These are phyloP conservation scores for Chironex yamaguchii DNA, from an alignment of 30 jellyfish, hydroid and myxozoan genomes.

Conservation along the genomic window DNA sequence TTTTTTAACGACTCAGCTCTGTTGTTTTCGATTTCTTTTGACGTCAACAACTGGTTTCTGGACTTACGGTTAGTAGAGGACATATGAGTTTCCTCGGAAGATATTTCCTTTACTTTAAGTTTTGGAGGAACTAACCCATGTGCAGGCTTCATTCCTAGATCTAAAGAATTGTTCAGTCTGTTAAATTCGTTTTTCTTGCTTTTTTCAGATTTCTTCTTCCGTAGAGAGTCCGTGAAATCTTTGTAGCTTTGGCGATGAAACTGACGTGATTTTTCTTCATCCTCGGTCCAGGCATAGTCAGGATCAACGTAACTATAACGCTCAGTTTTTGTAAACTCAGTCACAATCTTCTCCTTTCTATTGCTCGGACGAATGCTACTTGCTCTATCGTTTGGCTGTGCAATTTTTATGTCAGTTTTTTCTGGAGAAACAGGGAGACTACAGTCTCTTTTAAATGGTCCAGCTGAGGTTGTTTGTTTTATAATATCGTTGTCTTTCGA, in stretches of 20 bases:
- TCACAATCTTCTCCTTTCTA: conserved; percentile 68
- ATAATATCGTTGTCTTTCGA: conserved; percentile 36
- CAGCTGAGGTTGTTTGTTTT: not conserved
- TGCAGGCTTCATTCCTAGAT: conserved; percentile 60
- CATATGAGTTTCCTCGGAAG: not conserved
- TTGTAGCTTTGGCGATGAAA: conserved; percentile 65
- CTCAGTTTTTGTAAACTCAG: conserved; percentile 75
- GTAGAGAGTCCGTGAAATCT: conserved; percentile 43
- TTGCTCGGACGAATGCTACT: conserved; percentile 88
- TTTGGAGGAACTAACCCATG: conserved; percentile 58
- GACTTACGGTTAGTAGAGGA: not conserved
- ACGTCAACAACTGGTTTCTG: not conserved
- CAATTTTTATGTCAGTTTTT: conserved; percentile 1
- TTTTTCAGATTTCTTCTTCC: conserved; percentile 18
- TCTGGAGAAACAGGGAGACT: not conserved
- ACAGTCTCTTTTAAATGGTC: conserved; percentile 38
- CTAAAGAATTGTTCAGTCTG: conserved; percentile 8
- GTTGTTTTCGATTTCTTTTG: conserved; percentile 16
- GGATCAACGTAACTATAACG: conserved; percentile 84
- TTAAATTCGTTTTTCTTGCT: not conserved
- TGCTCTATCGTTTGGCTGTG: conserved; percentile 90
- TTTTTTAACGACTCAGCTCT: not conserved
- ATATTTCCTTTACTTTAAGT: not conserved
- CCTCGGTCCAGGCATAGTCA: conserved; percentile 73
- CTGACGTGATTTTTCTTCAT: conserved; percentile 34